Base-by-base conservation (phyloP, 2,888 invertebrate species). In the Linnaemya vulpina region DNA sequence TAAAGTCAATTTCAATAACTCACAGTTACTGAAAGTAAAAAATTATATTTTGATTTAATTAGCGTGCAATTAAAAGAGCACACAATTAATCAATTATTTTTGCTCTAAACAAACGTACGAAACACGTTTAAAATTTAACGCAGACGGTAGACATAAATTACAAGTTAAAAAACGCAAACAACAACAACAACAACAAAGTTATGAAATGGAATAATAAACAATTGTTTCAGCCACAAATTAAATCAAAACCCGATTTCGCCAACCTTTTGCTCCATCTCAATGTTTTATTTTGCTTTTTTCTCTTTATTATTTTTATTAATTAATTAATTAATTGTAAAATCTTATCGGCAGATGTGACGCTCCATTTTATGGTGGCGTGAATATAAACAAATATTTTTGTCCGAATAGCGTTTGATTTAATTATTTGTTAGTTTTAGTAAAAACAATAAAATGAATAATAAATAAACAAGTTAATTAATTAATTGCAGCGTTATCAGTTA, bases 11-110 rank as follows among this genome's bases (percentile, higher is more conserved):
- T n/a, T n/a, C n/a, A n/a, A n/a, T n/a, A n/a, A n/a, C n/a, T n/a
- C 5, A 30, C 30, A 30, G 30, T 30, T 30, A 30, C 30, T 30
- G 30, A 30, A 30, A 30, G 2, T 30, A 65, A 51, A n/a, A 76
- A 80, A 76, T 76, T 70, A 80, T 84, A 76, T 80, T 80, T 80
- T 75, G 68, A 68, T 67, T 81, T 74, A 84, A 81, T 84, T 77
- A 84, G 55, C 68, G 77, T 74, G 68, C 53, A 81, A 81, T 84
- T 84, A 79, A 76, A 76, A 67, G 74, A 77, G 63, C 55, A 73
- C 40, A 55, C 68, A 74, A 74, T 81, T 79, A 70, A 75, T 65
- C n/a, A 65, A 38, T 46, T 80, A 53, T 67, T 62, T 70, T 17
- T 40, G 15, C 40, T 51, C 11, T 63, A 63, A n/a, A n/a, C n/a